phyloP scores from a whole-genome alignment of 2,888 invertebrate genomes.

The Ptychoptera contaminata region DNA sequence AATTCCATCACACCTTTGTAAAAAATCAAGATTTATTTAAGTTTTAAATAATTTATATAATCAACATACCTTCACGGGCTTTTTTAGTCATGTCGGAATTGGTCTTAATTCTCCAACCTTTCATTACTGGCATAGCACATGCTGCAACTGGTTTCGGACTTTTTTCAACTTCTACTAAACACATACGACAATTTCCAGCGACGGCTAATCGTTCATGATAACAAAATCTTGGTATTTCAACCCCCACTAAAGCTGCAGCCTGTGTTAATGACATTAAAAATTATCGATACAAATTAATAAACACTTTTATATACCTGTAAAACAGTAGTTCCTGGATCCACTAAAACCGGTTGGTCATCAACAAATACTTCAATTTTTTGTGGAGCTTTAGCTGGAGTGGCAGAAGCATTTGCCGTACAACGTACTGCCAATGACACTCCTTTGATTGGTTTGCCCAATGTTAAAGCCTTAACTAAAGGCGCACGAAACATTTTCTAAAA shows the following conservation, averaged over 20 bases:
- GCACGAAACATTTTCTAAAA: slow-evolving; percentile 52
- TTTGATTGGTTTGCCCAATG: slow-evolving; percentile 25
- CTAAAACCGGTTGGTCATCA: slow-evolving; percentile 88
- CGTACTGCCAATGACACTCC: slow-evolving; percentile 34
- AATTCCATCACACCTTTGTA: slow-evolving; percentile 97
- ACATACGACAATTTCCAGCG: slow-evolving; percentile 99
- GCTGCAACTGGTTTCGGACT: slow-evolving; percentile 96
- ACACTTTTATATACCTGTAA: slow-evolving; percentile 65
- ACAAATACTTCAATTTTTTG: slow-evolving; percentile 90
- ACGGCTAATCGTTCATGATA: slow-evolving; percentile 97
- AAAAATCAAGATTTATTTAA: slow-evolving; percentile 8
- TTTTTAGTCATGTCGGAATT: slow-evolving; percentile 84
- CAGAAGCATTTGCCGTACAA: slow-evolving; percentile 31
- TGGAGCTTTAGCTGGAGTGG: slow-evolving; percentile 36
- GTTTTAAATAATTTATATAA: background rate
- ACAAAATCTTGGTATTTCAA: slow-evolving; percentile 98
- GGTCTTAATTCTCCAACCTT: slow-evolving; percentile 97
- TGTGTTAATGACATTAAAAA: slow-evolving; percentile 21
- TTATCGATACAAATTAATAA: background rate
- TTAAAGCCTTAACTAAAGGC: slow-evolving; percentile 52
- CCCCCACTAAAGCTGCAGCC: slow-evolving; percentile 89
- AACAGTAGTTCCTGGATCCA: slow-evolving; percentile 92
- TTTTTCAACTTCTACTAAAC: slow-evolving; percentile 97
- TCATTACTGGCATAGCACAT: slow-evolving; percentile 99
- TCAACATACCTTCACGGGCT: slow-evolving; percentile 35